Percentiles rank a stretch among this genome's conserved stretches.
These are phyloP conservation scores for Neoniphon sammara DNA, from an alignment of 2,797 vertebrate species.

Conservation along the genomic window DNA sequence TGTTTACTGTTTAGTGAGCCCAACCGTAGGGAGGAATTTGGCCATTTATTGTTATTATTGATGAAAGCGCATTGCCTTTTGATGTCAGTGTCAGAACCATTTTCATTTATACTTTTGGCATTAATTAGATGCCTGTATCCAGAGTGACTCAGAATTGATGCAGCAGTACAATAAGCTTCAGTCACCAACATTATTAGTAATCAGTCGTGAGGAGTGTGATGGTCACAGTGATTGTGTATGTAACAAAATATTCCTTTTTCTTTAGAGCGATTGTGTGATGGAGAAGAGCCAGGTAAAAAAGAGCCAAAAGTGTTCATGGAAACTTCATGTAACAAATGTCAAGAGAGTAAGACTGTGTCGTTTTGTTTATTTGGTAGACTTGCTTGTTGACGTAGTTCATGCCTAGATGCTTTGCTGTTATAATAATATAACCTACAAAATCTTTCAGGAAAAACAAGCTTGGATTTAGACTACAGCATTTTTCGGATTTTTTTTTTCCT, in stretches of 20 bases:
- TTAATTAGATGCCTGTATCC: not conserved
- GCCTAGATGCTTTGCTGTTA: not conserved
- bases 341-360: not conserved
- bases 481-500: too few relatives aligned
- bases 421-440: too few relatives aligned
- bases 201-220: constrained; percentile 9
- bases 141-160: not conserved
- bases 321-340: not conserved
- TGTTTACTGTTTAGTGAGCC: constrained; percentile 71
- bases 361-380: not conserved
- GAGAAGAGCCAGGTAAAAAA: not conserved
- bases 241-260: constrained; percentile 25
- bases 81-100: not conserved
- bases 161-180: constrained; percentile 1
- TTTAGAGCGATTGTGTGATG: not conserved
- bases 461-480: too few relatives aligned
- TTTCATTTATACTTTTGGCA: constrained; percentile 6
- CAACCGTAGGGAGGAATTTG: constrained; percentile 31
- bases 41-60: constrained; percentile 31
- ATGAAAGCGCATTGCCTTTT: constrained; percentile 39
- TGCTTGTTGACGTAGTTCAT: not conserved
- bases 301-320: too few relatives aligned
- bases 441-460: too few relatives aligned
- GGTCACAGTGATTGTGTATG: constrained; percentile 2
- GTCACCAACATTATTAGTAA: constrained; percentile 7